These are phyloP conservation scores for Cremastinae sp. DNA, from an alignment of 2,888 invertebrate genomes.

Conservation along the genomic window DNA sequence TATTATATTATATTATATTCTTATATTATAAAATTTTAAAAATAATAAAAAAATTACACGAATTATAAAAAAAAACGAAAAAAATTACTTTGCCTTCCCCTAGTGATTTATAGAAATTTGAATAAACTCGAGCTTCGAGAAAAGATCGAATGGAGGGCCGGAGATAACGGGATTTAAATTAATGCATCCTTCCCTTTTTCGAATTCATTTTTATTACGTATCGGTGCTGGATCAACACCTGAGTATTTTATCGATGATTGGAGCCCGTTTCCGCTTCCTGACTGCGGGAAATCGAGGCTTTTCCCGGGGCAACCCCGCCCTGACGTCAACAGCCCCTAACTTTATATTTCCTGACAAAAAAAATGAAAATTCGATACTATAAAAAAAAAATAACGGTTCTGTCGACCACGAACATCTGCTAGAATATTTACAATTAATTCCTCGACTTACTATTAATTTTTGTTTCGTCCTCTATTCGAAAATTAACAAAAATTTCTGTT, in stretches of 20 bases:
- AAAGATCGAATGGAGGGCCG: constrained; percentile 11
- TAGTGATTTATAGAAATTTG: constrained; percentile 40
- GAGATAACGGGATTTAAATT: constrained; percentile 12
- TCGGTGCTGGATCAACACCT: constrained; percentile 14
- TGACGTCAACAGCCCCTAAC: too few relatives aligned
- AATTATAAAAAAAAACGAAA: too few relatives aligned
- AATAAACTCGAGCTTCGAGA: constrained; percentile 31
- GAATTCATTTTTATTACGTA: not conserved
- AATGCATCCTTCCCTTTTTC: not conserved
- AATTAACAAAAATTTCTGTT: too few relatives aligned
- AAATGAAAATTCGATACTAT: constrained; percentile 1
- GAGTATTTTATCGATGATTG: constrained; percentile 33
- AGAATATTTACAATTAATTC: too few relatives aligned
- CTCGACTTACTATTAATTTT: too few relatives aligned
- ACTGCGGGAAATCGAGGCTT: constrained; percentile 40
- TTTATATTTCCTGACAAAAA: not conserved
- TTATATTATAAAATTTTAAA: too few relatives aligned
- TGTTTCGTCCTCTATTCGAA: too few relatives aligned
- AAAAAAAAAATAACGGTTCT: not conserved
- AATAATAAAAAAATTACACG: too few relatives aligned
- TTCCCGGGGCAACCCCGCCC: constrained; percentile 19
- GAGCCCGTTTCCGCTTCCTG: constrained; percentile 32
- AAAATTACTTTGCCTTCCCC: constrained; percentile 29
- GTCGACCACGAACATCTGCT: too few relatives aligned
- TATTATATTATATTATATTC: too few relatives aligned